A percentile compares a stretch with the other conserved stretches of the same genome.
These are phyloP conservation scores for Microcebus lehilahytsara DNA, from an alignment of 2,113 vertebrate genomes.

Conservation along the genomic window DNA sequence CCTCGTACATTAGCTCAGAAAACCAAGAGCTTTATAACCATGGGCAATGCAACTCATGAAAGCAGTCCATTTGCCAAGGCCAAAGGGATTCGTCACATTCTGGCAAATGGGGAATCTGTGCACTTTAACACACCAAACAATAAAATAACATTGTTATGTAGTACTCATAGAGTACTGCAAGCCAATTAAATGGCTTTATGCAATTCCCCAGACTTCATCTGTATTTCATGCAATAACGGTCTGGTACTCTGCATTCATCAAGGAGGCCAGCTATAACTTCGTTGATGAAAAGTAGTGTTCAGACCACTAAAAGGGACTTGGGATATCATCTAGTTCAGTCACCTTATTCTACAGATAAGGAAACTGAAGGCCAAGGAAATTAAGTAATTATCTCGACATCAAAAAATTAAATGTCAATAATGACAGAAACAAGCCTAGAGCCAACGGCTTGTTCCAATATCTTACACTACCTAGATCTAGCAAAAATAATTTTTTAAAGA, in stretches of 20 bases:
- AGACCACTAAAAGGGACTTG: neutral
- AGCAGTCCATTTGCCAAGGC: neutral
- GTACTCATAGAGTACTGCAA: neutral
- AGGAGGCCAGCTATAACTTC: neutral
- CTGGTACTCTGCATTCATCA: neutral
- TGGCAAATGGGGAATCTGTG: neutral
- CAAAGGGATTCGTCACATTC: neutral
- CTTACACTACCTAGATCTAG: neutral
- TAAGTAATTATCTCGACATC: neutral
- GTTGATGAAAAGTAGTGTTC: neutral
- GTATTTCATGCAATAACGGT: neutral
- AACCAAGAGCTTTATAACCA: neutral
- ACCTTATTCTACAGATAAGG: neutral
- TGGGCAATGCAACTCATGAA: neutral
- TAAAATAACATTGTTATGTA: slow-evolving; percentile 9
- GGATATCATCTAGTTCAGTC: neutral
- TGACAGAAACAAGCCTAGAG: neutral
- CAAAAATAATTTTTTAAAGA: neutral
- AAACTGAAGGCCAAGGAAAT: neutral
- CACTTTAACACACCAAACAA: neutral
- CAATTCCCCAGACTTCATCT: neutral
- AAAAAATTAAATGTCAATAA: neutral
- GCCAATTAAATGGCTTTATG: neutral
- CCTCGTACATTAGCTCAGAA: slow-evolving; percentile 24
- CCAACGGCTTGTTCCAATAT: neutral